These are phyloP conservation scores for Hylyphantes graminicola DNA, from an alignment of 1,140 invertebrate genomes.

Conservation along the genomic window DNA sequence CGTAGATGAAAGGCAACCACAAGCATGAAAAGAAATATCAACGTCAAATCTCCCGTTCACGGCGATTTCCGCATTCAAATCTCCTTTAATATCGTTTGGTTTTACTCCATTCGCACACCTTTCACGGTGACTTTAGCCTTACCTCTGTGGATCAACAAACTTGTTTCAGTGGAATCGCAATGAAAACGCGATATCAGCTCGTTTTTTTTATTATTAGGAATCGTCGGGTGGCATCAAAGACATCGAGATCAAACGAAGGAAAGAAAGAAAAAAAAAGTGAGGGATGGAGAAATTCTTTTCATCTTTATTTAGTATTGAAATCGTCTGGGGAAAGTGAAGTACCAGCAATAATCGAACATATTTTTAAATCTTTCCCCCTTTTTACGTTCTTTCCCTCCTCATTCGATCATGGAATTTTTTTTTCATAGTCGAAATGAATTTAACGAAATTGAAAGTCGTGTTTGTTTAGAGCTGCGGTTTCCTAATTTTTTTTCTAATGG, in stretches of 20 bases:
- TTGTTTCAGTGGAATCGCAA: conserved; percentile 30
- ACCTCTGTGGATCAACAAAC: conserved; percentile 21
- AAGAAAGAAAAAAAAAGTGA: background rate
- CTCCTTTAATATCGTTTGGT: background rate
- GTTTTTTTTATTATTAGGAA: conserved; percentile 30
- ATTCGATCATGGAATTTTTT: background rate
- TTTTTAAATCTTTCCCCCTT: conserved; percentile 35
- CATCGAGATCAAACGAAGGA: conserved; percentile 44
- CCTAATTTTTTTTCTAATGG: conserved; percentile 39
- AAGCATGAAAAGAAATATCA: too few species aligned
- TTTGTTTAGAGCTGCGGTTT: conserved; percentile 22
- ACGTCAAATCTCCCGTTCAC: too few species aligned
- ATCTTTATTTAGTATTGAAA: conserved; percentile 46
- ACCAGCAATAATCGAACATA: conserved; percentile 22
- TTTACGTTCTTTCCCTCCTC: background rate
- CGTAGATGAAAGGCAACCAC: too few species aligned
- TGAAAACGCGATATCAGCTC: conserved; percentile 45
- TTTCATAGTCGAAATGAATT: conserved; percentile 34
- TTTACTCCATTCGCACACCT: background rate
- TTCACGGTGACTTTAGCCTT: background rate
- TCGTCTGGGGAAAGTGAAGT: conserved; percentile 41
- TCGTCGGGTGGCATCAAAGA: conserved; percentile 35
- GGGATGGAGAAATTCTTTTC: background rate
- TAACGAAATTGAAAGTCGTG: conserved; percentile 35
- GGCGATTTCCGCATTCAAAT: too few species aligned